phyloP scores from a whole-genome alignment of 2,797 vertebrate genomes.

The Perdix hodgsoniae region DNA sequence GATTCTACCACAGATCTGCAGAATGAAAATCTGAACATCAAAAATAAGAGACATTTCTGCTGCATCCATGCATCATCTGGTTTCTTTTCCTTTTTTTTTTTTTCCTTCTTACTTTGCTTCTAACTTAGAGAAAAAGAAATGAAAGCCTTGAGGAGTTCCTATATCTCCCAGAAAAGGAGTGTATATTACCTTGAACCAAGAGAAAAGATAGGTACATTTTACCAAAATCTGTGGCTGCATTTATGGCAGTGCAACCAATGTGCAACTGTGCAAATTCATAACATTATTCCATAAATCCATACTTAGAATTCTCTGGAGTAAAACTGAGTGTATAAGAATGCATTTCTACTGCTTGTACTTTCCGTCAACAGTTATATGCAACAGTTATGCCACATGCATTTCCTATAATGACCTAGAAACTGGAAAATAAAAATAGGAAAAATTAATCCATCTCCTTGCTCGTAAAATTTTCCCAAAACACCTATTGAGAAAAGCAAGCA shows the following conservation, averaged over 20 bases:
- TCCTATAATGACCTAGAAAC: background rate
- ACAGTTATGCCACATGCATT: background rate
- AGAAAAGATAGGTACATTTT: background rate
- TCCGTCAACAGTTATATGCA: background rate
- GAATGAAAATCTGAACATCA: background rate
- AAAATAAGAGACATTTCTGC: background rate
- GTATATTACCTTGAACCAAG: background rate
- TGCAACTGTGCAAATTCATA: background rate
- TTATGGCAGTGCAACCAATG: background rate
- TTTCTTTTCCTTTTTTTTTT: background rate
- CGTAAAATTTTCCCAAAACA: background rate
- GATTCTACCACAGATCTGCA: rapidly evolving
- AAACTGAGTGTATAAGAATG: background rate
- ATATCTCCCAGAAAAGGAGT: background rate
- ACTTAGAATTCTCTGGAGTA: background rate
- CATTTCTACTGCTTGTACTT: background rate
- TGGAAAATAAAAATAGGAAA: too few relatives aligned
- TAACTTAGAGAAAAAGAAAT: background rate
- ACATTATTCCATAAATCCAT: background rate
- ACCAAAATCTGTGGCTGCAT: background rate
- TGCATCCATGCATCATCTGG: background rate
- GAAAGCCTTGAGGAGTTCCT: background rate
- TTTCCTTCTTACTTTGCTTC: background rate
- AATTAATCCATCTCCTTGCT: background rate
- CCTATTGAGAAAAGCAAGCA: background rate